Evolutionary conservation across 1,140 invertebrate species (phyloP).

Genomic region (Cherax quadricarinatus): DNA sequence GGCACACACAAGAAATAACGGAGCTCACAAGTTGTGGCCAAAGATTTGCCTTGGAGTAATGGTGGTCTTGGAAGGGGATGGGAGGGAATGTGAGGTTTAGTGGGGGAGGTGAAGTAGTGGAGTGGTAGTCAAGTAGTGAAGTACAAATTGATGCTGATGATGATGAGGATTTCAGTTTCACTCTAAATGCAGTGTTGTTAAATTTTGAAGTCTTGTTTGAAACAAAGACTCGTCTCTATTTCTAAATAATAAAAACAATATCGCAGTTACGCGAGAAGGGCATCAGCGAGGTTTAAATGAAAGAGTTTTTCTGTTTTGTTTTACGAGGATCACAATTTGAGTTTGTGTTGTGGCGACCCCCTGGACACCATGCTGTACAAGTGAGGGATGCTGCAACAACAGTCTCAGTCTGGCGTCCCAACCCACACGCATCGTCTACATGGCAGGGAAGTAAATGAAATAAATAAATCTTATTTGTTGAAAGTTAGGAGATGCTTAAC

Average conservation of each 20-base stretch:
- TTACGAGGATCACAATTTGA: background rate
- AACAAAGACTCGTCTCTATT: background rate
- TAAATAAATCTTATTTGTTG: background rate
- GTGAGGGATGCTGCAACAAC: background rate
- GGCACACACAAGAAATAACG: constrained; percentile 41
- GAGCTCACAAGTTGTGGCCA: constrained; percentile 10
- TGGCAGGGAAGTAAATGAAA: background rate
- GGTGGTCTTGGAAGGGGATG: constrained; percentile 11
- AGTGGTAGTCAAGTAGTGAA: background rate
- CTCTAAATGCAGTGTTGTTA: background rate
- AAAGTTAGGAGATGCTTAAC: background rate
- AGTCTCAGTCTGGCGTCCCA: background rate
- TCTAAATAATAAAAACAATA: background rate
- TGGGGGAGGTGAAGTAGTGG: background rate
- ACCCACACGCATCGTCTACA: background rate
- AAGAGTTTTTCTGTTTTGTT: background rate
- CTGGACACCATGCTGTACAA: background rate
- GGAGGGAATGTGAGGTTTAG: background rate
- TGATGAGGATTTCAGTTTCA: too few species aligned
- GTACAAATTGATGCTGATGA: background rate
- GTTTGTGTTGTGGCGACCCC: background rate
- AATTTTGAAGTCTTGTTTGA: background rate
- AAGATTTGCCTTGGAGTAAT: constrained; percentile 30
- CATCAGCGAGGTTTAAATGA: background rate
- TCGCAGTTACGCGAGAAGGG: too few species aligned